Evolutionary conservation across 2,888 invertebrate genomes (phyloP), one percentile per base, ranked within the genome.

Genomic region (Drosophila leonis): DNA sequence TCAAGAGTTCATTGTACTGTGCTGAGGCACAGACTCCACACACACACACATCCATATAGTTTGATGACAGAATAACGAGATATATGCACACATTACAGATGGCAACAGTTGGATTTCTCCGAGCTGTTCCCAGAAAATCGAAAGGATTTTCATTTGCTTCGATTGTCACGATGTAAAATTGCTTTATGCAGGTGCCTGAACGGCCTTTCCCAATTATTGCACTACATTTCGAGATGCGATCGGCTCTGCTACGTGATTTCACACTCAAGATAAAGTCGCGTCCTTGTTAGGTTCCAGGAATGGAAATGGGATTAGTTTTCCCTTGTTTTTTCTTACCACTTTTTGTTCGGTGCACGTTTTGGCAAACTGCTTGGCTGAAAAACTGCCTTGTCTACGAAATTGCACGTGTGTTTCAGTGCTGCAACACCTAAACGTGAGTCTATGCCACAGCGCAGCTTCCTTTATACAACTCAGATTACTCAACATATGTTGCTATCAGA

Each of bases 1-100:
- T 20, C n/a, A 33, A 37, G 75, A 79, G 84, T 84, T 84, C 84
- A 88, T 72, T 85, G 88, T 80, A 76, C 83, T 49, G 54, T 41
- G 20, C 24, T 39, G 42, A 42, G 9, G 35, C 57, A 57, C 29
- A 41, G 13, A 54, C 48, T 46, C 29, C 57, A 57, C 29, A 41
- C 12, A 54, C 48, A 52, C 29, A 51, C 18, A 51, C 35, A 33
- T 15, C 6, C n/a, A 15, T 13, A 20, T 6, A 10, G 3, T 33
- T 33, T 49, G 60, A 65, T 65, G 61, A 46, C 24, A 33, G 46
- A 48, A 20, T 48, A 46, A 27, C 6, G 13, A 20, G 35, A 48
- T 1, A 35, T 37, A 18, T 8, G 24, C 27, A 4, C 48, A 31
- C 31, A 48, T 35, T 60, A 39, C 61, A 56, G 41, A 29, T 15